Evolutionary conservation across 2,797 vertebrate species (phyloP).

Genomic region (Eulemur coronatus): DNA sequence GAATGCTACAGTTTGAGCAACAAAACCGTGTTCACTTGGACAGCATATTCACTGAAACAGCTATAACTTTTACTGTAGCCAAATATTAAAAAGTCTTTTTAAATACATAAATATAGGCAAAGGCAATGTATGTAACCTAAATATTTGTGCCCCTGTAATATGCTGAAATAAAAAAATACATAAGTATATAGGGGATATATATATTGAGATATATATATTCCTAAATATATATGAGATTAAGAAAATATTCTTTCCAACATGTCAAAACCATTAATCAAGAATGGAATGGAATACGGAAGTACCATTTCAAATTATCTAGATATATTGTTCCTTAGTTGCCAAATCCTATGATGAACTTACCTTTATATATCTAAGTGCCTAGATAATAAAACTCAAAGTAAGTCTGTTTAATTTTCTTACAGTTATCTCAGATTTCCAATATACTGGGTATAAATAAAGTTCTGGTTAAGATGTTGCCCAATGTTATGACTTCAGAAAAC

Average conservation of each 20-base stretch:
- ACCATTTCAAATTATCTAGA: neutral
- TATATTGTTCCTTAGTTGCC: neutral
- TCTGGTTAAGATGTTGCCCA: neutral
- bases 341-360: neutral
- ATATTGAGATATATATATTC: neutral
- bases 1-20: neutral
- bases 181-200: too few species aligned
- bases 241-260: neutral
- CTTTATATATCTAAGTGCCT: neutral
- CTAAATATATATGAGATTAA: neutral
- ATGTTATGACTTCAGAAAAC: neutral
- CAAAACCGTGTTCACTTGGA: neutral
- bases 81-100: neutral
- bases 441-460: neutral
- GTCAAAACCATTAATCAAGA: neutral
- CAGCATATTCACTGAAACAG: neutral
- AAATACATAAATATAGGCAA: neutral
- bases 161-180: too few species aligned
- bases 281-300: neutral
- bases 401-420: neutral
- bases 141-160: too few species aligned
- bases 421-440: neutral
- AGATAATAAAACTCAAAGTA: neutral
- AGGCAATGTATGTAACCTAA: too few species aligned
- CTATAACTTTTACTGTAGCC: neutral